Conservation (phyloP, 2,113 vertebrate genomes). For the Nymphicus hollandicus region DNA sequence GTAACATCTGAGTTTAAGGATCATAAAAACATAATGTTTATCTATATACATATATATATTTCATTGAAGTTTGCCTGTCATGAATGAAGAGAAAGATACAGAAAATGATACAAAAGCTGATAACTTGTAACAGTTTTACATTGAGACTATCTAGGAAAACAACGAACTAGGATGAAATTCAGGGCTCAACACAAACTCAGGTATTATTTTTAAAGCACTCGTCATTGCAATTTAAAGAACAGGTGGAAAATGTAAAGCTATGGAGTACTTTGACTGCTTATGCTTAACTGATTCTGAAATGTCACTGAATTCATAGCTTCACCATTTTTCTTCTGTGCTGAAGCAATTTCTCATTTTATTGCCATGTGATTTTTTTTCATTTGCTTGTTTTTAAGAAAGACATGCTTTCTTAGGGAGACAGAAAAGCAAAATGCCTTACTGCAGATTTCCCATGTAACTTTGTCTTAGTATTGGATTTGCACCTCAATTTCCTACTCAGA, state of each 20-base stretch:
- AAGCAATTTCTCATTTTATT: background rate
- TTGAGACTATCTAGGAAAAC: background rate
- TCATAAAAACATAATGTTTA: background rate
- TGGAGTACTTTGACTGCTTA: background rate
- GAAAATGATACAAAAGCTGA: background rate
- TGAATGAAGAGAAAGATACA: background rate
- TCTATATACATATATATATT: background rate
- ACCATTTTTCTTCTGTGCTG: background rate
- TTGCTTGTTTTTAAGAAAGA: background rate
- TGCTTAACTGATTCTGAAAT: background rate
- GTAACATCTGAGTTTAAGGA: background rate
- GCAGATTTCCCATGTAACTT: background rate
- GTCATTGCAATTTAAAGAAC: background rate
- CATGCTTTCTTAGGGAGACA: background rate
- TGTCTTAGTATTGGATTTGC: background rate
- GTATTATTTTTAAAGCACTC: background rate
- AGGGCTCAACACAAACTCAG: background rate
- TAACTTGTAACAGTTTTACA: background rate
- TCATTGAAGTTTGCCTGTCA: background rate
- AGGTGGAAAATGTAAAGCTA: background rate
- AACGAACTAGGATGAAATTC: background rate
- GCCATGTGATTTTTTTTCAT: background rate
- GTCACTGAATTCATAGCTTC: background rate
- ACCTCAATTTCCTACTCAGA: background rate
- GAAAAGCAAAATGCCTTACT: background rate